Base-by-base conservation (phyloP, 2,113 vertebrate species). In the Bufo bufo region DNA sequence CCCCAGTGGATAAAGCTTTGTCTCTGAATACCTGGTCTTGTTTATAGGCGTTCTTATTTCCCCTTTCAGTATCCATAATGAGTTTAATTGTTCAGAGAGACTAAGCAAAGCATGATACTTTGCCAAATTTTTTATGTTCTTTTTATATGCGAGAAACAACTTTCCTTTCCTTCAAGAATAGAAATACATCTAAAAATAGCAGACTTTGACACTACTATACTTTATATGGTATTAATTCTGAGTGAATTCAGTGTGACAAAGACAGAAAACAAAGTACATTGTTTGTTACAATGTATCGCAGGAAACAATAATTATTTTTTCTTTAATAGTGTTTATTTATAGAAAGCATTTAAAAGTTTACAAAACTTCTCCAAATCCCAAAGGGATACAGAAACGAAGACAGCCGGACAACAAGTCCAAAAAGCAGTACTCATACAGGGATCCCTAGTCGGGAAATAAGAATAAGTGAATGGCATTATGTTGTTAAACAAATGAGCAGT, bases 161-260 rank as follows among this genome's bases (percentile, higher is more conserved):
- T 66, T 83, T 69, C 10, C 81, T 83, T 83, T 83, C 81, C 45
- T 63, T 69, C 16, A 83, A 83, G 47, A 69, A 83, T 49, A 83
- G 47, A 83, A 83, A 83, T 52, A 66, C 20, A 52, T 69, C 65
- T 83, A 82, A 69, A 83, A 82, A 82, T 82, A 82, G 61, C 63
- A 49, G 3, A 11, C 81, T 47, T 82, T 61, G 19, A 69, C 8
- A 52, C 45, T 50, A 83, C 69, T 83, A 47, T 83, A 61, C 63
- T 50, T 12, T 61, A 45, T 69, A 83, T 83, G 45, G n/a, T 83
- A 69, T 69, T 83, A 49, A 83, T 83, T 82, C 59, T 9, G 56
- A 82, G 56, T 66, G 17, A 82, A 66, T 50, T 50, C 17, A 16
- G 14, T 20, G 45, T 45, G 58, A 63, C 45, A n/a, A 66, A 81